phyloP scores from a whole-genome alignment of 2,113 vertebrate genomes.

The Octodon degus region DNA sequence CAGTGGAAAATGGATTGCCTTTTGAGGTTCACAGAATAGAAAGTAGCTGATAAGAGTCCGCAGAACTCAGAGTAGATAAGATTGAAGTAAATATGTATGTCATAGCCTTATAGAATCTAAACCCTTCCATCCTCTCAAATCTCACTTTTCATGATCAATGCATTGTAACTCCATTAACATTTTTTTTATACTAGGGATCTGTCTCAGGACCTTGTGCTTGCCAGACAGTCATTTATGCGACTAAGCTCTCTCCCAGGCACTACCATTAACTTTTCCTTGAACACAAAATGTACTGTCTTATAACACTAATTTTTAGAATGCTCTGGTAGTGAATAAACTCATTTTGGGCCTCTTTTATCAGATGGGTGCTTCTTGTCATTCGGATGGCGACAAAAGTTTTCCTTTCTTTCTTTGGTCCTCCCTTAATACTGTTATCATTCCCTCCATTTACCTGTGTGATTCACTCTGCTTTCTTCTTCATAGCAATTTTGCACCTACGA shows the following conservation, averaged over 20 bases:
- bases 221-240: too few relatives aligned
- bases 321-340: not conserved
- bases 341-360: not conserved
- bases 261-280: not conserved
- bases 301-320: not conserved
- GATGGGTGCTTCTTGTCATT: not conserved
- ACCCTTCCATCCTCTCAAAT: not conserved
- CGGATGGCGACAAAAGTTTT: not conserved
- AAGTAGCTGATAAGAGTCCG: not conserved
- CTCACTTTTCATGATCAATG: not conserved
- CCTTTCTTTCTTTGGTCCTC: not conserved
- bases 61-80: not conserved
- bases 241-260: too few relatives aligned
- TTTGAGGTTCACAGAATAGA: constrained; percentile 7
- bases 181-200: too few relatives aligned
- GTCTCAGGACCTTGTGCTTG: too few relatives aligned
- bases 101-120: not conserved
- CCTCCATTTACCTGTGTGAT: not conserved
- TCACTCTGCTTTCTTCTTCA: not conserved
- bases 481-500: not conserved
- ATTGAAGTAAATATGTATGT: not conserved
- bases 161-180: not conserved
- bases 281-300: not conserved
- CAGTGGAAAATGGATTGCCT: not conserved
- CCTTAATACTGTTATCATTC: not conserved